These are phyloP conservation scores for Zaprionus kolodkinae DNA, from an alignment of 1,140 invertebrate species.

Conservation along the genomic window DNA sequence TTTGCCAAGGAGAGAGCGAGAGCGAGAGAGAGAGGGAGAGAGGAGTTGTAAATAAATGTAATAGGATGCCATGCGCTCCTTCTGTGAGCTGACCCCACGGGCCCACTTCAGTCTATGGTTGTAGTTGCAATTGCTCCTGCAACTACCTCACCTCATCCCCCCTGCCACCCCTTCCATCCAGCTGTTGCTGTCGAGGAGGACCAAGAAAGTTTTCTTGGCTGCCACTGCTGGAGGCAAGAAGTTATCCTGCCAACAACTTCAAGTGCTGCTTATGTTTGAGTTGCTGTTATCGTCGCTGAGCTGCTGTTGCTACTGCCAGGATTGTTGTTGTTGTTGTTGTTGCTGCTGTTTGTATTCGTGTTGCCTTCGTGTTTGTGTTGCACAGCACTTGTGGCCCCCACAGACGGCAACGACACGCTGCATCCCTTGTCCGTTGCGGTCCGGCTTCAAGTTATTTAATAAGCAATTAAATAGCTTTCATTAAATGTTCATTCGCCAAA, in stretches of 20 bases:
- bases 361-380: slow-evolving; percentile 54
- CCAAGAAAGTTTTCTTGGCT: slow-evolving; percentile 36
- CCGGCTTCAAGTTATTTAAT: slow-evolving; percentile 64
- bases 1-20: background rate
- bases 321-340: slow-evolving; percentile 1
- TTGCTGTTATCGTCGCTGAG: slow-evolving; percentile 22
- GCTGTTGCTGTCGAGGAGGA: slow-evolving; percentile 27
- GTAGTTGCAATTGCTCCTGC: slow-evolving; percentile 21
- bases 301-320: slow-evolving; percentile 33
- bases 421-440: slow-evolving; percentile 10
- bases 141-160: background rate
- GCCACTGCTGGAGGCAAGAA: slow-evolving; percentile 25
- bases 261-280: slow-evolving; percentile 46
- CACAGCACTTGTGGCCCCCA: slow-evolving; percentile 40
- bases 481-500: slow-evolving; percentile 36
- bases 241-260: slow-evolving; percentile 33
- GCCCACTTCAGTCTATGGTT: slow-evolving; percentile 10
- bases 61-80: slow-evolving; percentile 29
- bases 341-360: slow-evolving; percentile 39
- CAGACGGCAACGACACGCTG: background rate
- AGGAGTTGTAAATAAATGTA: slow-evolving; percentile 50
- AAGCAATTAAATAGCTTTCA: slow-evolving; percentile 70
- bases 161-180: background rate
- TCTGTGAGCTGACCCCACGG: slow-evolving; percentile 7
- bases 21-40: background rate